Evolutionary conservation across 2,888 invertebrate genomes (phyloP).

Genomic region (Volucella zonaria): DNA sequence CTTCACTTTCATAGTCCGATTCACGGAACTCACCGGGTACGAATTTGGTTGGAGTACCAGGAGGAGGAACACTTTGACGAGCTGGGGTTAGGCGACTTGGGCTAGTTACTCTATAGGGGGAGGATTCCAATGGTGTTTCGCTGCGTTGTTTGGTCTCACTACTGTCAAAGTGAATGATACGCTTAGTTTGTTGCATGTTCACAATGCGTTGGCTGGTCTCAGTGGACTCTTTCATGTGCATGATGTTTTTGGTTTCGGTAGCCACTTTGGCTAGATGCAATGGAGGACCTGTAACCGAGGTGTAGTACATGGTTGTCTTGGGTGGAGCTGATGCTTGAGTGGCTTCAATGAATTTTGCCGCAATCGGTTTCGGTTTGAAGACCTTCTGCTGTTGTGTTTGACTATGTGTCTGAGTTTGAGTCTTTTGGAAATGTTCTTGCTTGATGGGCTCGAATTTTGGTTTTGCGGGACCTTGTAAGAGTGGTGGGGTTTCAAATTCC

Average conservation of each 20-base stretch:
- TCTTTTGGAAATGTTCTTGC: conserved; percentile 80
- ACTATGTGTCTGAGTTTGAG: conserved; percentile 78
- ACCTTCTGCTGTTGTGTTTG: conserved; percentile 80
- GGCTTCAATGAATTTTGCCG: conserved; percentile 82
- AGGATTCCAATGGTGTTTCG: conserved; percentile 80
- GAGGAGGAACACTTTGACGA: conserved; percentile 81
- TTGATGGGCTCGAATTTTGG: conserved; percentile 86
- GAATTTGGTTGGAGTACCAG: conserved; percentile 86
- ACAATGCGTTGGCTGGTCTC: conserved; percentile 86
- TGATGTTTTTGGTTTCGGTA: conserved; percentile 87
- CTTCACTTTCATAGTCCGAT: conserved; percentile 88
- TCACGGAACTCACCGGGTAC: conserved; percentile 86
- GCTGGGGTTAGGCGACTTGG: conserved; percentile 80
- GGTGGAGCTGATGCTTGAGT: conserved; percentile 83
- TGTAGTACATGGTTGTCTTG: conserved; percentile 84
- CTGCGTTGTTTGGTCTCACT: conserved; percentile 79
- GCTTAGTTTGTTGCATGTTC: conserved; percentile 87
- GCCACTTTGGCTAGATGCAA: conserved; percentile 85
- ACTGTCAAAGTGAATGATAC: conserved; percentile 87
- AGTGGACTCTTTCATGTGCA: conserved; percentile 88
- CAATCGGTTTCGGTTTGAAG: conserved; percentile 84
- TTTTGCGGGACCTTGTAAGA: conserved; percentile 82
- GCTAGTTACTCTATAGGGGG: conserved; percentile 83
- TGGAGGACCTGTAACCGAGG: conserved; percentile 84
- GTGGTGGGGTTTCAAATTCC: conserved; percentile 84